Percentiles rank a stretch among this genome's conserved stretches.
These are phyloP conservation scores for Megaleporinus macrocephalus DNA, from an alignment of 2,113 vertebrate species.

Conservation along the genomic window DNA sequence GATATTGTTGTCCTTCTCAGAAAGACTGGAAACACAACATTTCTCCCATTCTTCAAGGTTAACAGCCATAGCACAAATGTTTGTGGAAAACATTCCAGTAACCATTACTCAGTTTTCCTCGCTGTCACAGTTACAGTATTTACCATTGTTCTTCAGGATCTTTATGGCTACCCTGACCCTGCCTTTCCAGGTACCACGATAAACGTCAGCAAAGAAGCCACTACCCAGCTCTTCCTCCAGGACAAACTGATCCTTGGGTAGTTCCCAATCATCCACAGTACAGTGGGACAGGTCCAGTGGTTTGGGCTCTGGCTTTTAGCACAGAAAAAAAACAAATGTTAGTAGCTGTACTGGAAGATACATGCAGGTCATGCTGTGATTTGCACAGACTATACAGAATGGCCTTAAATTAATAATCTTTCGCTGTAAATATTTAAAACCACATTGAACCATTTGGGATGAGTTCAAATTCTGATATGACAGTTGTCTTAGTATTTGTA, in stretches of 20 bases:
- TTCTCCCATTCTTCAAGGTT: conserved; percentile 17
- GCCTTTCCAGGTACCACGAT: conserved; percentile 71
- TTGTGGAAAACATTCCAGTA: neutral
- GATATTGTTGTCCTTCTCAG: neutral
- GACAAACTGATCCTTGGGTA: conserved; percentile 66
- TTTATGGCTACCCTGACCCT: conserved; percentile 72
- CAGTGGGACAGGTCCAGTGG: conserved; percentile 52
- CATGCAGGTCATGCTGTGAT: too few relatives aligned
- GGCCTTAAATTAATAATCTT: too few relatives aligned
- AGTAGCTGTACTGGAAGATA: neutral
- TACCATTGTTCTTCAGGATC: conserved; percentile 68
- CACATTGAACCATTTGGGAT: too few relatives aligned
- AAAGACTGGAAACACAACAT: conserved; percentile 37
- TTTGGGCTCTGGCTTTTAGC: conserved; percentile 52
- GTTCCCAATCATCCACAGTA: conserved; percentile 73
- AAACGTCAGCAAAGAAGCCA: conserved; percentile 72
- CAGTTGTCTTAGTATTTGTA: too few relatives aligned
- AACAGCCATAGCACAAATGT: neutral
- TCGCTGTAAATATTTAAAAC: too few relatives aligned
- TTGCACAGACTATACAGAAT: too few relatives aligned
- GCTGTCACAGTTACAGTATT: conserved; percentile 25
- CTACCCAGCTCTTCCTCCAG: conserved; percentile 67
- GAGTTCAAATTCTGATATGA: too few relatives aligned
- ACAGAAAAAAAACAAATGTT: neutral
- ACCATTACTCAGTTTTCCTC: neutral